Conservation (phyloP, 2,888 invertebrate species). For the Mycalesis mineus region DNA sequence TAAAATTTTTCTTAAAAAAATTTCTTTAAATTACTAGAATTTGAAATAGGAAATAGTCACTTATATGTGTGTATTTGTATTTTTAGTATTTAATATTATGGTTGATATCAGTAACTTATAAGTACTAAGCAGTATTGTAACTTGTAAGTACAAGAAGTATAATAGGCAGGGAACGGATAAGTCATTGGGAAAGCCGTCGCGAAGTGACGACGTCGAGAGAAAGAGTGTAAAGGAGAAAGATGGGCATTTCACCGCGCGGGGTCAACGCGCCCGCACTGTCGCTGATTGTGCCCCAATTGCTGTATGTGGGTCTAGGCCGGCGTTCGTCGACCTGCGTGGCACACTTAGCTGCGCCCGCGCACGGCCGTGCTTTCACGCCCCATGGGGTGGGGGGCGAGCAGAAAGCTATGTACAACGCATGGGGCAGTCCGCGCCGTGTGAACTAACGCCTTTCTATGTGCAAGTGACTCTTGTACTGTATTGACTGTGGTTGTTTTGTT, state of each 20-base stretch:
- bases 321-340: constrained; percentile 77
- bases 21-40: too few relatives aligned
- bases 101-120: too few relatives aligned
- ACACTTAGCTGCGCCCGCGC: constrained; percentile 70
- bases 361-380: constrained; percentile 72
- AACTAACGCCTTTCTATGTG: constrained; percentile 19
- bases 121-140: too few relatives aligned
- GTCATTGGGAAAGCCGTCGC: constrained; percentile 61
- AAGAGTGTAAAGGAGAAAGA: constrained; percentile 75
- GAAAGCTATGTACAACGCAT: constrained; percentile 55
- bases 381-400: constrained; percentile 60
- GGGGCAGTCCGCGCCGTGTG: constrained; percentile 27
- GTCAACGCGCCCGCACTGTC: constrained; percentile 76
- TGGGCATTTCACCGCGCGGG: constrained; percentile 75
- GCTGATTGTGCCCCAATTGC: constrained; percentile 78
- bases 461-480: not conserved
- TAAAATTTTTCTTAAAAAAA: too few relatives aligned
- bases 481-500: not conserved
- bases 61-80: too few relatives aligned
- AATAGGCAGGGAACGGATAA: constrained; percentile 27
- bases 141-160: too few relatives aligned
- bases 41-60: too few relatives aligned
- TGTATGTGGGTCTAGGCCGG: constrained; percentile 78
- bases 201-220: constrained; percentile 59
- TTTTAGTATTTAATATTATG: too few relatives aligned